Base-by-base conservation (phyloP, 2,797 vertebrate species). In the Ambastaia sidthimunki region DNA sequence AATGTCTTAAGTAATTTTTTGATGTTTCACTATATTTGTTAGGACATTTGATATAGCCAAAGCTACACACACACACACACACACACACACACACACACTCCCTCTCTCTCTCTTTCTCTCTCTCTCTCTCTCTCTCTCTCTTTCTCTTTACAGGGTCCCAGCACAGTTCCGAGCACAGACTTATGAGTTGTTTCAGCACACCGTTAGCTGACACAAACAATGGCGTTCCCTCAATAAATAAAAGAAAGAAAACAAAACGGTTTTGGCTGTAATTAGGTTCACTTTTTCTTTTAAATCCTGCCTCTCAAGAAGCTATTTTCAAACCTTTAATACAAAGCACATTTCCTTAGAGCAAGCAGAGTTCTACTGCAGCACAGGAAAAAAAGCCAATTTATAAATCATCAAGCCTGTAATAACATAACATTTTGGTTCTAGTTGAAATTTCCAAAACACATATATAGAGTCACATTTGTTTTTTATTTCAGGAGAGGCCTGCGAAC, bases 401-500 rank as follows among this genome's bases (percentile, higher is more conserved):
- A 91, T 85, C 83, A 71, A 89, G 91, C 71, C 85, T 93, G 85
- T 87, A 90, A 90, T 85, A 92, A 93, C 78, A 89, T 37, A 70
- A 92, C 87, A 91, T 84, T 88, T 81, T 87, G 87, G 85, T 89
- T 89, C 80, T 85, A 91, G 83, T 84, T 87, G 84, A 87, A 89
- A 88, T 91, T 91, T 90, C 87, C 87, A 85, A 86, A 92, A 84
- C 77, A 83, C 75, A 88, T 89, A 85, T 85, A 83, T 88, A 89
- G 89, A 88, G 89, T 92, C 92, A 94, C 92, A 96, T 95, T 96
- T 96, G 94, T 86, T 96, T 96, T 92, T 93, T 78, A 95, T 96
- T 96, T 94, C 79, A 91, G 87, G 85, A 88, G 84, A 78, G 69
- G 86, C 87, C 88, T 79, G 75, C 85, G 73, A 85, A 91, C 85